Evolutionary conservation across 2,797 vertebrate species (phyloP), one percentile per base, ranked within the genome.

Genomic region (Oreochromis grahami): DNA sequence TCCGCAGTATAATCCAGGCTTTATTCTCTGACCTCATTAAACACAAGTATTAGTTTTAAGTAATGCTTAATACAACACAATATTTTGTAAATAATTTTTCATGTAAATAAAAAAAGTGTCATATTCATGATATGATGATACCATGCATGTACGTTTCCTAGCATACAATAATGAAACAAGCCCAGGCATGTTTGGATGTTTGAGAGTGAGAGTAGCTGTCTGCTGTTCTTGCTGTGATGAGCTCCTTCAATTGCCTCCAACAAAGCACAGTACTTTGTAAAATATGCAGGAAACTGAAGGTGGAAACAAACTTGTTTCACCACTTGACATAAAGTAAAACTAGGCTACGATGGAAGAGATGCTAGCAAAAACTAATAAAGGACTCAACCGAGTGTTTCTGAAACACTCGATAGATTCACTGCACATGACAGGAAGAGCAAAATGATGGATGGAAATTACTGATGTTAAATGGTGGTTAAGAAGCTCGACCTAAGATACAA

Each of bases 281-380:
- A 26, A 63, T 63, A 63, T 63, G 17, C 32, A 36, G 11, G 6
- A 36, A 63, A 8, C 32, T 63, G 19, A 63, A 63, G 4, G 10
- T 63, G 58, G 58, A 63, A 63, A 63, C 58, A 36, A 36, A 63
- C 32, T 63, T 68, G 34, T 41, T 68, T 68, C 63, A 41, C 36
- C 36, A 41, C 63, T 68, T 41, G 63, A 41, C 36, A 38, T 41
- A 0, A 15, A 43, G 63, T 2, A 68, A 21, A 68, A 68, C 38
- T n/a, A 43, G 38, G 13, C 21, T 26, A 43, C 1, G 0, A 26
- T 3, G 21, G 21, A 68, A 1, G 21, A 10, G 63, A 43, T 43
- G 63, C 63, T 10, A 68, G 63, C 13, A 26, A 24, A 68, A 14
- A 3, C n/a, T 0, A 6, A 68, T 24, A 68, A 68, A 68, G 5